A percentile compares a stretch with the other conserved stretches of the same genome.
Evolutionary conservation across 2,113 vertebrate species (phyloP).

Genomic region (Pachyramphus minor): DNA sequence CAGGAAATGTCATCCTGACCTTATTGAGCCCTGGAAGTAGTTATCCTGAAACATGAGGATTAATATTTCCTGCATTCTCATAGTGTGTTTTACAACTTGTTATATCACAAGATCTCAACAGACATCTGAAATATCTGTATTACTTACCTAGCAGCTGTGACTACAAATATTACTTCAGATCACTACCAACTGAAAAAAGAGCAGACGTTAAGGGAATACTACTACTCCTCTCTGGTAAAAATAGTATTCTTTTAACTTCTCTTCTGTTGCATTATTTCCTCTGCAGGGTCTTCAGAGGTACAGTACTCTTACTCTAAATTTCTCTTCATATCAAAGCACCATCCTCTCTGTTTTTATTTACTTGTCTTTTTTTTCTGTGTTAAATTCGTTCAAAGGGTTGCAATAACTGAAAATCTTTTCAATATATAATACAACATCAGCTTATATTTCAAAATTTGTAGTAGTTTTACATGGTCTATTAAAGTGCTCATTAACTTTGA

Average conservation of each 20-base stretch:
- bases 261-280: not conserved
- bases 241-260: not conserved
- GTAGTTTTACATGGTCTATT: not conserved
- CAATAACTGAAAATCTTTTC: not conserved
- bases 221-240: not conserved
- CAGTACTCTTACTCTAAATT: not conserved
- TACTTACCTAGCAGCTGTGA: not conserved
- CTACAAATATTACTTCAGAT: not conserved
- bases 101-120: not conserved
- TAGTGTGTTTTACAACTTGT: not conserved
- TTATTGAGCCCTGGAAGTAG: conserved; percentile 16
- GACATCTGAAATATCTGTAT: not conserved
- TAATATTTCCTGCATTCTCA: conserved; percentile 43
- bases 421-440: not conserved
- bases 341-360: not conserved
- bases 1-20: not conserved
- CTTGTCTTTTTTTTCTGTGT: not conserved
- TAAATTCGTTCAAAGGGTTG: not conserved
- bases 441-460: not conserved
- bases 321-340: not conserved
- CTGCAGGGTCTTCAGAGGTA: not conserved
- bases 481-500: not conserved
- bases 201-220: not conserved
- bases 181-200: not conserved
- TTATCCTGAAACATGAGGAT: conserved; percentile 35